Evolutionary conservation across 2,888 invertebrate genomes (phyloP).

Genomic region (Heterodera filipjevi): DNA sequence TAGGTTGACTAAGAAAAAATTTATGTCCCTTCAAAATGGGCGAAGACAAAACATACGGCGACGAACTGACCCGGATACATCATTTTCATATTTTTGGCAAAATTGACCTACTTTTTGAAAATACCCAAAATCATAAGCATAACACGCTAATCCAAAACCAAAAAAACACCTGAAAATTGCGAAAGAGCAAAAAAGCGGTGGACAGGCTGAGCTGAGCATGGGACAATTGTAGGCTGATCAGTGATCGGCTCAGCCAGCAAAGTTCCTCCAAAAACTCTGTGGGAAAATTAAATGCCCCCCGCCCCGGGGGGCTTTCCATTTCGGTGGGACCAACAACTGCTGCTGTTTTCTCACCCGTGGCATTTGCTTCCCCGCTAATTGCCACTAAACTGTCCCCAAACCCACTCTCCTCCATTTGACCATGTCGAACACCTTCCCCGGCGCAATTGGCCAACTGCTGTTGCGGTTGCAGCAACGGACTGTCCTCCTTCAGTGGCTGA

Average conservation of each 20-base stretch:
- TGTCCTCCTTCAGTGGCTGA: background rate
- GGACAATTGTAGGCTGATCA: background rate
- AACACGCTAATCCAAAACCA: background rate
- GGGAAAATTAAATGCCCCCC: background rate
- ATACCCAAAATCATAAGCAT: background rate
- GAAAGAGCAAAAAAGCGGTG: slow-evolving; percentile 7
- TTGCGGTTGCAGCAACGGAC: background rate
- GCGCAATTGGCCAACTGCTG: background rate
- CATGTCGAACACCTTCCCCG: background rate
- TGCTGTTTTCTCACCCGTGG: background rate
- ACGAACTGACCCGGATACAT: too few relatives aligned
- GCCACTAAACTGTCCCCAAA: background rate
- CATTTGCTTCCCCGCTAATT: background rate
- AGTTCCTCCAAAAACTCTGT: background rate
- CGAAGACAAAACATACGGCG: too few relatives aligned
- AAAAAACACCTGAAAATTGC: background rate
- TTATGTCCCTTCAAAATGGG: too few relatives aligned
- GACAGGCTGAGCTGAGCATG: slow-evolving; percentile 5
- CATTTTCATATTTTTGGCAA: too few relatives aligned
- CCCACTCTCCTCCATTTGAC: background rate
- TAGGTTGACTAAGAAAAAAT: too few relatives aligned
- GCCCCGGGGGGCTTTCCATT: background rate
- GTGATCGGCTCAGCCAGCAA: background rate
- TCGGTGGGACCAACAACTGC: background rate
- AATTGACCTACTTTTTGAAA: too few relatives aligned